Evolutionary conservation across 2,888 invertebrate genomes (phyloP).

Genomic region (Oxyscelio sp.): DNA sequence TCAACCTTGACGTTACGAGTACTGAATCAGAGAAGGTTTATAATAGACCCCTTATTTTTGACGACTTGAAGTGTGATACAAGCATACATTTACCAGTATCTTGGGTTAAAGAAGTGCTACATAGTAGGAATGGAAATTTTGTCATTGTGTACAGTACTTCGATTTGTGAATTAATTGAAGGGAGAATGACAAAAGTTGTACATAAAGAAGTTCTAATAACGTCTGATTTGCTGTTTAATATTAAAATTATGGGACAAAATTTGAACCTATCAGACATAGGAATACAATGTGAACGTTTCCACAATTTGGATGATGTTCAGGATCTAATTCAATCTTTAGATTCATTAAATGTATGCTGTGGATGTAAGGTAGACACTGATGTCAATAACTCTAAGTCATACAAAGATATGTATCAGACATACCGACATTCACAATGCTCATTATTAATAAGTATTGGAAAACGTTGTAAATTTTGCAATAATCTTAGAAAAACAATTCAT

Average conservation of each 20-base stretch:
- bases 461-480: slow-evolving; percentile 14
- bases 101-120: slow-evolving; percentile 4
- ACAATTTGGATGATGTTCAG: background rate
- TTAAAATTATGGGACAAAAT: background rate
- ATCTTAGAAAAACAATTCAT: background rate
- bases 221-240: background rate
- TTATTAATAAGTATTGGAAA: slow-evolving; percentile 12
- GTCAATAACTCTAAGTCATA: background rate
- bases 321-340: background rate
- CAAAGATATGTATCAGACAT: slow-evolving; percentile 14
- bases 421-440: background rate
- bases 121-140: background rate
- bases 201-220: background rate
- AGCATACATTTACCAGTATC: slow-evolving; percentile 1
- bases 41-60: too few relatives aligned
- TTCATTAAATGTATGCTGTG: background rate
- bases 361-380: slow-evolving; percentile 13
- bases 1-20: too few relatives aligned
- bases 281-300: background rate
- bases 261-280: background rate
- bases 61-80: too few relatives aligned
- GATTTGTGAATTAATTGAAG: background rate
- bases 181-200: background rate
- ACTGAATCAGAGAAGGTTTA: too few relatives aligned
- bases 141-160: background rate